Percentiles rank a stretch among this genome's conserved stretches.
phyloP scores from a whole-genome alignment of 2,888 invertebrate genomes.

The Encarsia formosa region DNA sequence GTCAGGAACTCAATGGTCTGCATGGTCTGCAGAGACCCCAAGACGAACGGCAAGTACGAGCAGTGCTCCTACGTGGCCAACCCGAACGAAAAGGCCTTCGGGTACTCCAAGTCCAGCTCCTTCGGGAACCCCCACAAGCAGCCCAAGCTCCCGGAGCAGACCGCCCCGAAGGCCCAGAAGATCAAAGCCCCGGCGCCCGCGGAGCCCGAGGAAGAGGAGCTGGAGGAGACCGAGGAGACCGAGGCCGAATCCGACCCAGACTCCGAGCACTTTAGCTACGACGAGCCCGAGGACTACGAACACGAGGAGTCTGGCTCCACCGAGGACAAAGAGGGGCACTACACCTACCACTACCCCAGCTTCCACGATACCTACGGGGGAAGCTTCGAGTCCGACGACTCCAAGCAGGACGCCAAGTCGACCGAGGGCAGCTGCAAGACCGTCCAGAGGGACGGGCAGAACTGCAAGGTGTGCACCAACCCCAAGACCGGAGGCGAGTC shows the following conservation, averaged over 20 bases:
- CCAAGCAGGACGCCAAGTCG: background rate
- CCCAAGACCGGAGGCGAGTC: constrained; percentile 55
- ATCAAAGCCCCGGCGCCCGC: background rate
- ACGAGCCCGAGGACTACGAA: background rate
- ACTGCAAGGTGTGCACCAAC: constrained; percentile 57
- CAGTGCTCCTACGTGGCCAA: constrained; percentile 76
- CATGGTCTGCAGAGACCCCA: constrained; percentile 69
- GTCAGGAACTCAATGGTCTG: constrained; percentile 67
- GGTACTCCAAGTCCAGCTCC: constrained; percentile 36
- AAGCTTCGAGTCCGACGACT: constrained; percentile 1
- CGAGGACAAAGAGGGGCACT: constrained; percentile 15
- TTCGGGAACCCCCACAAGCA: constrained; percentile 23
- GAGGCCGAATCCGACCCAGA: background rate
- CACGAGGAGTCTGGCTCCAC: background rate
- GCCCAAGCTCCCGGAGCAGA: constrained; percentile 1
- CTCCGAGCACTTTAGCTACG: background rate
- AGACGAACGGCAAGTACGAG: constrained; percentile 74
- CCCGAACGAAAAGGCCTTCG: constrained; percentile 61
- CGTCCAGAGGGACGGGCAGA: constrained; percentile 48
- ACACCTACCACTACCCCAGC: constrained; percentile 16
- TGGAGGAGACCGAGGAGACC: background rate
- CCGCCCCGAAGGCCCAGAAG: constrained; percentile 11
- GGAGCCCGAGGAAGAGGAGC: constrained; percentile 8
- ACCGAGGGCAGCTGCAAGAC: constrained; percentile 32
- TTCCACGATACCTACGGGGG: constrained; percentile 12